Evolutionary conservation across 2,113 vertebrate genomes (phyloP).

Genomic region (Zingel zingel): DNA sequence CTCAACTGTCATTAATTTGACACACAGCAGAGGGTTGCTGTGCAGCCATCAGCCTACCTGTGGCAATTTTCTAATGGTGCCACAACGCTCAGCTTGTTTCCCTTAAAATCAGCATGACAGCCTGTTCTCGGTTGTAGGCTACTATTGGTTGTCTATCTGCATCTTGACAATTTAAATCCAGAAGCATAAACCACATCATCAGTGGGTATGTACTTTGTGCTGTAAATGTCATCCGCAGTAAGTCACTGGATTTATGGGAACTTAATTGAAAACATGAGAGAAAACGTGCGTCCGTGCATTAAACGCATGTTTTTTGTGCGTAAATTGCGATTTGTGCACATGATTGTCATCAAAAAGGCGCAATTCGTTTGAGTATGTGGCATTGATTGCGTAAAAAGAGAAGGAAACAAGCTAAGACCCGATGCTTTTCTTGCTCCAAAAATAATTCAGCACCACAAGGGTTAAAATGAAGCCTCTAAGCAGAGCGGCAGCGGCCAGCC

Average conservation of each 20-base stretch:
- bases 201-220: slow-evolving; percentile 32
- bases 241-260: slow-evolving; percentile 59
- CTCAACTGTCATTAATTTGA: slow-evolving; percentile 53
- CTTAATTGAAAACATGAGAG: slow-evolving; percentile 58
- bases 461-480: slow-evolving; percentile 79
- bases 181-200: slow-evolving; percentile 49
- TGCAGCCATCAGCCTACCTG: slow-evolving; percentile 62
- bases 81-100: not conserved
- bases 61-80: slow-evolving; percentile 48
- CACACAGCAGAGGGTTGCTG: slow-evolving; percentile 45
- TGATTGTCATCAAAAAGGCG: not conserved
- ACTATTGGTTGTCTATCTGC: slow-evolving; percentile 6
- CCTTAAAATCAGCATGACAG: not conserved
- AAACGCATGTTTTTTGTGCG: slow-evolving; percentile 3
- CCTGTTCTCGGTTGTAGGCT: not conserved
- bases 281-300: not conserved
- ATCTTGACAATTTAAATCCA: slow-evolving; percentile 60
- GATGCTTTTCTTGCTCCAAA: slow-evolving; percentile 50
- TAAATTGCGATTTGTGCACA: not conserved
- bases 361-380: not conserved
- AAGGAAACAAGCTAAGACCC: not conserved
- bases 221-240: slow-evolving; percentile 62
- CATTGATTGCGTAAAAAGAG: not conserved
- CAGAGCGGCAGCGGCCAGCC: slow-evolving; percentile 82
- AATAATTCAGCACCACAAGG: slow-evolving; percentile 82